phyloP scores from a whole-genome alignment of 2,113 vertebrate species.

The Eulemur rufifrons region DNA sequence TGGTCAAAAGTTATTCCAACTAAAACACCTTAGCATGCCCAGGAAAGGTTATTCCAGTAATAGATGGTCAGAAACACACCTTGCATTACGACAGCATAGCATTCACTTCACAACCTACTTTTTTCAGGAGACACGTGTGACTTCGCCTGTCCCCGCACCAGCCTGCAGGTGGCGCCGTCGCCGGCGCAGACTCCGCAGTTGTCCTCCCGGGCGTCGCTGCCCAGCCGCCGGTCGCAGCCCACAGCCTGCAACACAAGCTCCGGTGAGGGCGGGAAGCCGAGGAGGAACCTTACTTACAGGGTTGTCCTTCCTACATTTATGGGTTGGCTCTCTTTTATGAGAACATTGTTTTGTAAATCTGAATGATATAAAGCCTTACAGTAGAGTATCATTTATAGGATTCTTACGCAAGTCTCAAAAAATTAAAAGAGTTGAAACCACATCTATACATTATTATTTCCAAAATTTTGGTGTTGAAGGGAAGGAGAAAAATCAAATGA shows the following conservation, averaged over 20 bases:
- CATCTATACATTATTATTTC: not conserved
- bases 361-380: constrained; percentile 47
- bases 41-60: not conserved
- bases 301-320: constrained; percentile 70
- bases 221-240: constrained; percentile 94
- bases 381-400: constrained; percentile 56
- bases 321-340: constrained; percentile 74
- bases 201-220: constrained; percentile 92
- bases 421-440: constrained; percentile 8
- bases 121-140: constrained; percentile 90
- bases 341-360: constrained; percentile 37
- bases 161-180: constrained; percentile 91
- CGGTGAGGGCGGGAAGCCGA: constrained; percentile 79
- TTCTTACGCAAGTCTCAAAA: constrained; percentile 63
- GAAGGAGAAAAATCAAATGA: not conserved
- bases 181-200: constrained; percentile 94
- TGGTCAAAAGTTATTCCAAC: not conserved
- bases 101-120: constrained; percentile 85
- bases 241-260: constrained; percentile 90
- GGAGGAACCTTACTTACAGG: constrained; percentile 73
- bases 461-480: not conserved
- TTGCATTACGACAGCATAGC: not conserved
- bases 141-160: constrained; percentile 93
- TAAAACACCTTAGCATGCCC: not conserved
- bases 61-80: not conserved